Evolutionary conservation across 2,113 vertebrate genomes (phyloP).

Genomic region (Gorilla gorilla): DNA sequence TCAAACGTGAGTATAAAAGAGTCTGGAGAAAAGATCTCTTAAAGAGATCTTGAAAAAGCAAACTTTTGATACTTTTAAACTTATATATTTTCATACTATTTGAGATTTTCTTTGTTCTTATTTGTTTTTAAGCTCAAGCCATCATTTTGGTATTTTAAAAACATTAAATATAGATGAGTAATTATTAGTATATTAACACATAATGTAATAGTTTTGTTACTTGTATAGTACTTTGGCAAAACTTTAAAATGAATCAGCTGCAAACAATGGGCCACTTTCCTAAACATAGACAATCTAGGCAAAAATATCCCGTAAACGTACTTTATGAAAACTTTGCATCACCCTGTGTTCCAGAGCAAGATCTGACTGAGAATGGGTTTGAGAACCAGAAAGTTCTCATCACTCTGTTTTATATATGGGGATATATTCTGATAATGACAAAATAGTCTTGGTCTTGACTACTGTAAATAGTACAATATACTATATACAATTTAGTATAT

Average conservation of each 20-base stretch:
- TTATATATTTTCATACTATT: neutral
- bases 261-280: neutral
- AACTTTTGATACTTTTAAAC: neutral
- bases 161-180: neutral
- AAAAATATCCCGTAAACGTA: slow-evolving; percentile 5
- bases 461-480: too few relatives aligned
- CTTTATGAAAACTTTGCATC: neutral
- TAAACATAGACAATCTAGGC: neutral
- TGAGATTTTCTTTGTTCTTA: neutral
- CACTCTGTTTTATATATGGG: neutral
- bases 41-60: slow-evolving; percentile 34
- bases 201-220: neutral
- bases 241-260: neutral
- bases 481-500: neutral
- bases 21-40: neutral
- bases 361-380: neutral
- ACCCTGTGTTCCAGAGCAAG: neutral
- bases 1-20: neutral
- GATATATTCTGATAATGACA: neutral
- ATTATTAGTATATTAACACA: neutral
- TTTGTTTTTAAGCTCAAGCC: neutral
- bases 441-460: too few relatives aligned
- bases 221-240: neutral
- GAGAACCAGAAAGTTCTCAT: neutral
- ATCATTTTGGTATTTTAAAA: neutral